phyloP scores from a whole-genome alignment of 2,113 vertebrate species.

The Sebastes schlegelii region DNA sequence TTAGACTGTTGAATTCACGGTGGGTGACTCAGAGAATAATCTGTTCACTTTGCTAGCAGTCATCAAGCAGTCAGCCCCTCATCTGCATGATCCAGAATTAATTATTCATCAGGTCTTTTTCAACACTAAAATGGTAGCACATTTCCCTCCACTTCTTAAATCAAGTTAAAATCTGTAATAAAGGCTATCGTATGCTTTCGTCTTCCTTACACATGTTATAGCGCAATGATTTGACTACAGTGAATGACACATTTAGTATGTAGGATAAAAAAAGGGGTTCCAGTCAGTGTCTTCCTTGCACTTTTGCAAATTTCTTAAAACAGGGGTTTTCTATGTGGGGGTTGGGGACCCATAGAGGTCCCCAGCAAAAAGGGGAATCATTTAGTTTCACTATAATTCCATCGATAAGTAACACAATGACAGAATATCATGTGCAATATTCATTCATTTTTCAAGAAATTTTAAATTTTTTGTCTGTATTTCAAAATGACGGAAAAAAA shows the following conservation, averaged over 20 bases:
- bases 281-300: background rate
- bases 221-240: slow-evolving; percentile 1
- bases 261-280: background rate
- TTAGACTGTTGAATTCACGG: slow-evolving; percentile 53
- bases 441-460: too few relatives aligned
- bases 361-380: too few relatives aligned
- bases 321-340: too few relatives aligned
- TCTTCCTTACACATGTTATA: background rate
- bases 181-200: slow-evolving; percentile 12
- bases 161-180: slow-evolving; percentile 5
- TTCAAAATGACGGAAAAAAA: too few relatives aligned
- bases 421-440: too few relatives aligned
- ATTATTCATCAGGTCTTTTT: slow-evolving; percentile 72
- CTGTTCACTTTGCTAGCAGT: slow-evolving; percentile 67
- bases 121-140: slow-evolving; percentile 38
- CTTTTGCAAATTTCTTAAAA: background rate
- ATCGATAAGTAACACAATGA: too few relatives aligned
- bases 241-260: slow-evolving; percentile 7
- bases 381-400: too few relatives aligned
- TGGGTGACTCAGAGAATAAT: slow-evolving; percentile 72
- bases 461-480: too few relatives aligned
- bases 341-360: too few relatives aligned
- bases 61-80: slow-evolving; percentile 67
- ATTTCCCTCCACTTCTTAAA: slow-evolving; percentile 30
- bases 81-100: slow-evolving; percentile 72